These are phyloP conservation scores for Semnornis frantzii DNA, from an alignment of 2,113 vertebrate genomes.

Conservation along the genomic window DNA sequence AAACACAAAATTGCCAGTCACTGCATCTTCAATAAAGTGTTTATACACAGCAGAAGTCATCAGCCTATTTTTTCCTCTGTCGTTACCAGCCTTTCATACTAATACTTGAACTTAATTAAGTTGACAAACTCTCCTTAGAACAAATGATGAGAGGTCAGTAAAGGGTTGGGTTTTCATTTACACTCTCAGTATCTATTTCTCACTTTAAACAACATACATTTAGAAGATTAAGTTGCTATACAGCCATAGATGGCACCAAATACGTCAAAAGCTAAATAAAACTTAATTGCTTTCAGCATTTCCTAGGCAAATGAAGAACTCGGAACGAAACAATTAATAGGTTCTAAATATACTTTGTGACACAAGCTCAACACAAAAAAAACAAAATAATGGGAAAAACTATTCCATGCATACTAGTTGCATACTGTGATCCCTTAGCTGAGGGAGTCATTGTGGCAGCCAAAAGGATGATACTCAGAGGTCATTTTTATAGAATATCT, in stretches of 20 bases:
- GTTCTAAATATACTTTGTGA: background rate
- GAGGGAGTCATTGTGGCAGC: background rate
- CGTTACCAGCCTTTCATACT: background rate
- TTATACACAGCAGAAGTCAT: background rate
- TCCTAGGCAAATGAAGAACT: background rate
- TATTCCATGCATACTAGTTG: background rate
- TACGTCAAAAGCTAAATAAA: background rate
- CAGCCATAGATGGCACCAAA: background rate
- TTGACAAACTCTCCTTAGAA: background rate
- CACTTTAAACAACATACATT: background rate
- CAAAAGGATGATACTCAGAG: background rate
- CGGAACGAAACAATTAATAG: background rate
- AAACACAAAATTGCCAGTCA: background rate
- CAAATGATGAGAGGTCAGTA: background rate
- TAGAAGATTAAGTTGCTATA: background rate
- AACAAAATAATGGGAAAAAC: background rate
- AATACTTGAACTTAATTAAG: constrained; percentile 8
- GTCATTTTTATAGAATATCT: background rate
- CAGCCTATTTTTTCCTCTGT: background rate
- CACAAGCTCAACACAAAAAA: background rate
- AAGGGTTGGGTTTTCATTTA: background rate
- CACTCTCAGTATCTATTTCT: background rate
- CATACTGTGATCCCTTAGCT: background rate
- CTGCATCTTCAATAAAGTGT: background rate
- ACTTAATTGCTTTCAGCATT: background rate